Percentiles rank a stretch among this genome's conserved stretches.
Conservation (phyloP, 1,140 invertebrate genomes). For the Lordiphosa stackelbergi region DNA sequence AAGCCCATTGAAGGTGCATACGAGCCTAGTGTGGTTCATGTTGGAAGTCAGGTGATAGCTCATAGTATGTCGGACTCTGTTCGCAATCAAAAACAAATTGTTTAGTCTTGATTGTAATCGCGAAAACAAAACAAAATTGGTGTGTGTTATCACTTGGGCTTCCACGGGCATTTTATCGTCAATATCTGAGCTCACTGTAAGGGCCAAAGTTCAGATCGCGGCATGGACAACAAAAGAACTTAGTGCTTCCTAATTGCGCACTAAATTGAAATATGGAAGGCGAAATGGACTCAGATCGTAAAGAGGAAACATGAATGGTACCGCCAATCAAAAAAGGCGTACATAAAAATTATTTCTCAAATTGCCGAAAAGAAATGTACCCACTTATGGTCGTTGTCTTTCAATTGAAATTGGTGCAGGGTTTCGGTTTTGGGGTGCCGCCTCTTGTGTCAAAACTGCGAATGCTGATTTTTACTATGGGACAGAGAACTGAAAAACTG, state of each 20-base stretch:
- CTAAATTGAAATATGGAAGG: constrained; percentile 62
- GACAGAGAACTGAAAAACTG: constrained; percentile 6
- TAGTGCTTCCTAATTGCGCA: constrained; percentile 70
- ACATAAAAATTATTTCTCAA: constrained; percentile 65
- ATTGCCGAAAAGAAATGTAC: constrained; percentile 62
- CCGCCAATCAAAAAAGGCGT: constrained; percentile 70
- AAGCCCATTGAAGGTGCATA: neutral
- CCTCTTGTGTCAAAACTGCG: constrained; percentile 68
- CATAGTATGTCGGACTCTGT: constrained; percentile 4
- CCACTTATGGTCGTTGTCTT: constrained; percentile 22
- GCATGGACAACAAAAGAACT: constrained; percentile 58
- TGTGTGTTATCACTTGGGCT: constrained; percentile 51
- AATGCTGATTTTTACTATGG: constrained; percentile 53
- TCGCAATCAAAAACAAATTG: constrained; percentile 8
- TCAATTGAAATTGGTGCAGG: constrained; percentile 35
- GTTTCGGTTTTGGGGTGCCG: constrained; percentile 34
- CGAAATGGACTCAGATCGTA: constrained; percentile 36
- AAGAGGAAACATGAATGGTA: constrained; percentile 54
- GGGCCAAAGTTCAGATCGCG: constrained; percentile 58
- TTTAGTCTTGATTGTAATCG: constrained; percentile 25
- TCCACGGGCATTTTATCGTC: constrained; percentile 41
- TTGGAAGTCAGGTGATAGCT: constrained; percentile 10
- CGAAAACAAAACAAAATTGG: neutral
- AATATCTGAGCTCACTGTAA: constrained; percentile 39
- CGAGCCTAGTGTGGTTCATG: neutral